Percentiles rank a stretch among this genome's conserved stretches.
Evolutionary conservation across 1,140 invertebrate genomes (phyloP).

Genomic region (Drosophila cardini): DNA sequence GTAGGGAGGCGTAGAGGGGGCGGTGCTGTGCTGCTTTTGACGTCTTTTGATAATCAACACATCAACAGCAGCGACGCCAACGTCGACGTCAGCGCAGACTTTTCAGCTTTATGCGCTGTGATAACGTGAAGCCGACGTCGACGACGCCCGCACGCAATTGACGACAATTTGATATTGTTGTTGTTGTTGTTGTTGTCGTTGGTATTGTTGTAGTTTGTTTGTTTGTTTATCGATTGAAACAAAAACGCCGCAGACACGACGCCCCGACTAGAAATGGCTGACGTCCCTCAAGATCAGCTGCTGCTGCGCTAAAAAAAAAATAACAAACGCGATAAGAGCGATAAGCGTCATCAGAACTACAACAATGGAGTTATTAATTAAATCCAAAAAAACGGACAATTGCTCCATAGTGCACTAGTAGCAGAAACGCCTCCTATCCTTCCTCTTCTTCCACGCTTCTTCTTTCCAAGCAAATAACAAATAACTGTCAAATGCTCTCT

Average conservation of each 20-base stretch:
- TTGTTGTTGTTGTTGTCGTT: conserved; percentile 17
- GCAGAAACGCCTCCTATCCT: conserved; percentile 11
- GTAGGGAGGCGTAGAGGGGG: background rate
- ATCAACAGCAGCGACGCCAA: conserved; percentile 19
- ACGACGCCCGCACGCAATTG: conserved; percentile 56
- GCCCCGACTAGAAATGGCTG: conserved; percentile 11
- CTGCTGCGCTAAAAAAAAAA: conserved; percentile 21
- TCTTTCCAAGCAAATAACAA: conserved; percentile 36
- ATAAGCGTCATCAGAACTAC: conserved; percentile 44
- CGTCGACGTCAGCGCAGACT: background rate
- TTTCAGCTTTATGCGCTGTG: conserved; percentile 17
- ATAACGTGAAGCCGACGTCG: conserved; percentile 27
- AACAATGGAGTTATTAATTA: too few relatives aligned
- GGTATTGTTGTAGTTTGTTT: conserved; percentile 28
- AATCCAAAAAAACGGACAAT: too few relatives aligned
- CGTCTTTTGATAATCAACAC: conserved; percentile 55
- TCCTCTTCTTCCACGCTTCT: background rate
- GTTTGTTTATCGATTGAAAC: conserved; percentile 71
- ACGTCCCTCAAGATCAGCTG: conserved; percentile 68
- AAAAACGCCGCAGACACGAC: conserved; percentile 39
- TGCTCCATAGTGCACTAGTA: too few relatives aligned
- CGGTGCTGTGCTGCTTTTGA: conserved; percentile 35
- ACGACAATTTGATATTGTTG: conserved; percentile 43
- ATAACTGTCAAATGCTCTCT: conserved; percentile 13
- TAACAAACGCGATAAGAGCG: conserved; percentile 2